phyloP scores from a whole-genome alignment of 2,797 vertebrate genomes.

The Coendou prehensilis region DNA sequence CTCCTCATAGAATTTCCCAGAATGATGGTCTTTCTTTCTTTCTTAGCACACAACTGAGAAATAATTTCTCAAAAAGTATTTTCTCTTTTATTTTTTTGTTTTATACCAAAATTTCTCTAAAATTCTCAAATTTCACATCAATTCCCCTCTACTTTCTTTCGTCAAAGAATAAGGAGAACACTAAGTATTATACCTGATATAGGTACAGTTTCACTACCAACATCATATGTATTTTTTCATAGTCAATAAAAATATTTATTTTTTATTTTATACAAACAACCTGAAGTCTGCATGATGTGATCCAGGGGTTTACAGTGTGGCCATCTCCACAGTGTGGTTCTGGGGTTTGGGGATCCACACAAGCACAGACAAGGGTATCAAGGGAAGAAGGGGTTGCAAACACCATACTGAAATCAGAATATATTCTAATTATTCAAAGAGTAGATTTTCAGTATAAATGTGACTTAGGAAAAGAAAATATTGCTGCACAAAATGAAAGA shows the following conservation, averaged over 20 bases:
- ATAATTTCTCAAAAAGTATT: background rate
- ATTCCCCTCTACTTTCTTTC: background rate
- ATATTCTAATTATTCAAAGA: background rate
- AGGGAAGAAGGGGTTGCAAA: slow-evolving; percentile 48
- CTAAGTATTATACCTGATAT: background rate
- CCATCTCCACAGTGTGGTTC: slow-evolving; percentile 73
- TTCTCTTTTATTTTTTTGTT: background rate
- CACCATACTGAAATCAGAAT: background rate
- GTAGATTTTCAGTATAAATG: background rate
- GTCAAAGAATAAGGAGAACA: background rate
- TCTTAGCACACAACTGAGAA: background rate
- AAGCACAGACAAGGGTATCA: slow-evolving; percentile 78
- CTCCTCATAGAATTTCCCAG: background rate
- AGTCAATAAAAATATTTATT: background rate
- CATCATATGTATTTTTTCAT: background rate
- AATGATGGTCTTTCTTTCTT: background rate
- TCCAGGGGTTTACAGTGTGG: background rate
- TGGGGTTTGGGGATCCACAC: slow-evolving; percentile 78
- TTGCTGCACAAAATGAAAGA: background rate
- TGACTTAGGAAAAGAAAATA: slow-evolving; percentile 15
- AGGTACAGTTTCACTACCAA: background rate
- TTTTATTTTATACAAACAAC: background rate
- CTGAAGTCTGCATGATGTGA: background rate
- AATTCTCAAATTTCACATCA: slow-evolving; percentile 39
- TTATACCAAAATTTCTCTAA: slow-evolving; percentile 38